A percentile compares a stretch with the other conserved stretches of the same genome.
phyloP scores from a whole-genome alignment of 1,140 invertebrate genomes.

The Papilio machaon region DNA sequence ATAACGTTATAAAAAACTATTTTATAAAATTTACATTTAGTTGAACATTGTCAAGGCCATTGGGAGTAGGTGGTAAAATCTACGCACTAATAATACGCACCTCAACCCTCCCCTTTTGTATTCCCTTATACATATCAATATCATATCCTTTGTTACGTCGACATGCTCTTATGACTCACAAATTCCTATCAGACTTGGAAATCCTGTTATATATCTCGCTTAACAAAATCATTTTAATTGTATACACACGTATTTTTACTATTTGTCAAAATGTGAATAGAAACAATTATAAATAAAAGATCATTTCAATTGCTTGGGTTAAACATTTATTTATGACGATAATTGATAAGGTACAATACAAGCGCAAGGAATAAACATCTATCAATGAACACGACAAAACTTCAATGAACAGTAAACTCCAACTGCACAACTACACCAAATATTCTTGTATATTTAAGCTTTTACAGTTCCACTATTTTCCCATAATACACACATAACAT shows the following conservation, averaged over 20 bases:
- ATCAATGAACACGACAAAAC: constrained; percentile 65
- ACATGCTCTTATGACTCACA: not conserved
- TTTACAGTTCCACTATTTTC: constrained; percentile 55
- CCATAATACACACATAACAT: constrained; percentile 76
- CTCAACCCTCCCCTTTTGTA: too few relatives aligned
- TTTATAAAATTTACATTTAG: too few relatives aligned
- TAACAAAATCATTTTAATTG: not conserved
- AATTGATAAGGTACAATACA: constrained; percentile 70
- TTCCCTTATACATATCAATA: too few relatives aligned
- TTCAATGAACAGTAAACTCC: constrained; percentile 65
- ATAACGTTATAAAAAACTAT: too few relatives aligned
- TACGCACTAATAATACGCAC: too few relatives aligned
- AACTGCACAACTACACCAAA: constrained; percentile 62
- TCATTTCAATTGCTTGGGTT: constrained; percentile 65
- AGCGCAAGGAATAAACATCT: constrained; percentile 74
- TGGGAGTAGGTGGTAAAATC: too few relatives aligned
- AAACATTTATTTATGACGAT: constrained; percentile 79
- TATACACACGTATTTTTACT: not conserved
- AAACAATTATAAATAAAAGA: constrained; percentile 49
- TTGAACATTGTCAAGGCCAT: too few relatives aligned
- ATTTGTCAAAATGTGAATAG: not conserved
- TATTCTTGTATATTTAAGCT: constrained; percentile 59
- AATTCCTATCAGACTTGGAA: not conserved
- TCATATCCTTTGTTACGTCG: too few relatives aligned
- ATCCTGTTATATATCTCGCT: not conserved